Percentiles rank a stretch among this genome's conserved stretches.
These are phyloP conservation scores for Sorex maritimensis DNA, from an alignment of 2,797 vertebrate genomes.

Conservation along the genomic window DNA sequence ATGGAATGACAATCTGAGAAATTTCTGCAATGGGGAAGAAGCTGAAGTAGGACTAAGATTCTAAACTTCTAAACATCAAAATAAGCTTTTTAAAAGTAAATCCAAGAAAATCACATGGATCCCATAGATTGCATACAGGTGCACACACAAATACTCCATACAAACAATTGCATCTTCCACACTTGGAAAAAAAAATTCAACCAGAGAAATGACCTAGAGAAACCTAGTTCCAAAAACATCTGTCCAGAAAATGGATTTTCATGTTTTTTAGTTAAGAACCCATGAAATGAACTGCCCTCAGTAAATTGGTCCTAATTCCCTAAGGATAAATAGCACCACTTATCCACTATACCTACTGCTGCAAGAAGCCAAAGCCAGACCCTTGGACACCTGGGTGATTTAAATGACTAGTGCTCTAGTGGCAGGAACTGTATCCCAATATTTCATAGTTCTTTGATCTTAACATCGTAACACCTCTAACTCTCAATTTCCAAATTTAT, in stretches of 20 bases:
- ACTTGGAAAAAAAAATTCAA: neutral
- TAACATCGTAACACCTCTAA: neutral
- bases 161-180: neutral
- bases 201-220: neutral
- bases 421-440: neutral
- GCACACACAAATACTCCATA: constrained; percentile 13
- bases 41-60: neutral
- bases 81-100: constrained; percentile 8
- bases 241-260: neutral
- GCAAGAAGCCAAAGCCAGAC: neutral
- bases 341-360: neutral
- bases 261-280: constrained; percentile 4
- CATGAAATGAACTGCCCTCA: neutral
- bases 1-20: neutral
- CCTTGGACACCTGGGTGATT: neutral
- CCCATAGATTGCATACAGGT: neutral
- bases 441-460: neutral
- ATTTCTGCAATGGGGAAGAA: constrained; percentile 14
- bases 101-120: neutral
- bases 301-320: neutral
- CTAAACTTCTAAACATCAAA: constrained; percentile 48
- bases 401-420: neutral
- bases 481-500: neutral
- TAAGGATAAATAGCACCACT: neutral
- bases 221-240: neutral